phyloP scores from a whole-genome alignment of 2,888 invertebrate species.

The Andrena flavipes region DNA sequence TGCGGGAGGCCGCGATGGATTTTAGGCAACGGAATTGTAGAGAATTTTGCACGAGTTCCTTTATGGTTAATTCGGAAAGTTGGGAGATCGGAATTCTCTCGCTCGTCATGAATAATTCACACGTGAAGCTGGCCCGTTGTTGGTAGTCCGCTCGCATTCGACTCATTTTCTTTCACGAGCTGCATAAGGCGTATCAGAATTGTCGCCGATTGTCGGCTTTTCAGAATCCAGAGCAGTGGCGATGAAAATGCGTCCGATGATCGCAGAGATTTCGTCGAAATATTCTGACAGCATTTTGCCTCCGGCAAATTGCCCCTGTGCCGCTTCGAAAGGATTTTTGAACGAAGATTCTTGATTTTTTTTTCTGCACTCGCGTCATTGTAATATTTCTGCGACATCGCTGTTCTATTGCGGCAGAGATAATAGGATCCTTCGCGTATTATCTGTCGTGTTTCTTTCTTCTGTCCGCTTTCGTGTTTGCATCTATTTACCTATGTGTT shows the following conservation, averaged over 20 bases:
- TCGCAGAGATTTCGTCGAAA: not conserved
- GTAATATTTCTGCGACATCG: not conserved
- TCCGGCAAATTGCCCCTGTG: too few relatives aligned
- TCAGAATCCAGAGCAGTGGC: not conserved
- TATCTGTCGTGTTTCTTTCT: not conserved
- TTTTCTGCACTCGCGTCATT: too few relatives aligned
- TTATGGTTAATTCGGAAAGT: slow-evolving; percentile 54
- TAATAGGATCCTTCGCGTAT: not conserved
- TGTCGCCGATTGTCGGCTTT: slow-evolving; percentile 2
- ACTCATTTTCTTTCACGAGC: slow-evolving; percentile 36
- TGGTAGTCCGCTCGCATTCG: slow-evolving; percentile 28
- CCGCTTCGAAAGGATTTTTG: too few relatives aligned
- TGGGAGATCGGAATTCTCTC: slow-evolving; percentile 51
- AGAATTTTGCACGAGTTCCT: slow-evolving; percentile 32
- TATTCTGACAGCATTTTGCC: too few relatives aligned
- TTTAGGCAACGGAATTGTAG: not conserved
- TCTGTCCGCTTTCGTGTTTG: not conserved
- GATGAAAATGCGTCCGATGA: not conserved
- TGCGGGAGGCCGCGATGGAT: not conserved
- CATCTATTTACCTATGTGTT: not conserved
- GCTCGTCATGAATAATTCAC: slow-evolving; percentile 64
- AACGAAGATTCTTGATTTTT: too few relatives aligned
- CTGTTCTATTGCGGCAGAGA: not conserved
- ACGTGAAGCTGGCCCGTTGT: slow-evolving; percentile 22
- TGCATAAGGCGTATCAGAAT: not conserved